Base-by-base conservation (phyloP, 1,140 invertebrate species). In the Heliconius hermathena region DNA sequence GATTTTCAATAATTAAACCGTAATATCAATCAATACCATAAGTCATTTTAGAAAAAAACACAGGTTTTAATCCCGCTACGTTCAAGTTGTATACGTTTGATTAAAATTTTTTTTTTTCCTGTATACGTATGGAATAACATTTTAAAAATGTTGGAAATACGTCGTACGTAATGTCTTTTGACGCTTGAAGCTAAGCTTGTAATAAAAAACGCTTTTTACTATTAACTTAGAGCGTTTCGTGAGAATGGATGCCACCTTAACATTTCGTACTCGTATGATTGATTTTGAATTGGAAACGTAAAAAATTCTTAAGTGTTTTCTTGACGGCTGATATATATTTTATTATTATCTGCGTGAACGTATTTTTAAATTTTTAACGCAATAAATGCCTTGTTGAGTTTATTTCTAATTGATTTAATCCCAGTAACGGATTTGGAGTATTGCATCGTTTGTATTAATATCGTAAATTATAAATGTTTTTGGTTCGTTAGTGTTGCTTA, bases 271-370 rank as follows among this genome's bases (percentile, higher is more conserved):
- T 71, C 52, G 72, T 83, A 72, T 90, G 88, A 91, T 91, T 91
- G 88, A 91, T 91, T 87, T 89, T 84, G 79, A 81, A 87, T 85
- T 87, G 84, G 84, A 86, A 90, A 87, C 85, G 83, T 52, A 52
- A 52, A 52, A 52, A 90, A 91, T 90, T 79, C 78, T 81, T 87
- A 87, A 87, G 84, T 87, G 87, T 87, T 86, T 84, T 89, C 18
- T 85, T 86, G 88, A 88, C 85, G 74, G 85, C 79, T 73, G 74
- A 84, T 84, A 87, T 87, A 66, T 66, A 66, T 72, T 20, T 86
- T 85, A 85, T 85, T 85, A 84, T 84, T 81, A 81, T 83, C 74
- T 74, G 52, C 75, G 72, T 76, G 49, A 76, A 60, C 33, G 49
- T 73, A 77, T 77, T 79, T 73, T 79, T 76, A 71, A 33, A 73